Evolutionary conservation across 30 jellyfish, hydroid and myxozoan species (phyloP).

Genomic region (Mastigias papua): DNA sequence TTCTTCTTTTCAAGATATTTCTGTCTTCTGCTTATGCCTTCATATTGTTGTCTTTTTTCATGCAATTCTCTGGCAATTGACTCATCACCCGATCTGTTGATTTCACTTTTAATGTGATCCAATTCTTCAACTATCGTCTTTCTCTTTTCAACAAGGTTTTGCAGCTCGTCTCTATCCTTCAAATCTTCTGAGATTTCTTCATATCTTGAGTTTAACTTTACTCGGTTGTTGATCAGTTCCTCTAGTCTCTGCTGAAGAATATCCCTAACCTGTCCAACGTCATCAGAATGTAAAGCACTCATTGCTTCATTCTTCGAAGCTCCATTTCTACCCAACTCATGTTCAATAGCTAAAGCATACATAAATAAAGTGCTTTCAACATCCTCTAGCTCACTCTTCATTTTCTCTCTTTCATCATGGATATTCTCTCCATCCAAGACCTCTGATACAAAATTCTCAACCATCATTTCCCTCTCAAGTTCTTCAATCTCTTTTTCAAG

Average conservation of each 20-base stretch:
- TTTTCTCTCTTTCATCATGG: neutral
- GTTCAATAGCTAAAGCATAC: constrained; percentile 29
- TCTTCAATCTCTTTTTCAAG: constrained; percentile 30
- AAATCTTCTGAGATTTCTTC: neutral
- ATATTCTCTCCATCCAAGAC: neutral
- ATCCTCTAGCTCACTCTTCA: neutral
- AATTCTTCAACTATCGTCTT: constrained; percentile 25
- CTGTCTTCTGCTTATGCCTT: neutral
- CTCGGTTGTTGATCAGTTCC: constrained; percentile 35
- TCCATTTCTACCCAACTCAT: neutral
- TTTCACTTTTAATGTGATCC: neutral
- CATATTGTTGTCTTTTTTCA: constrained; percentile 13
- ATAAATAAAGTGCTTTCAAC: constrained; percentile 5
- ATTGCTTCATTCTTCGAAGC: too few relatives aligned
- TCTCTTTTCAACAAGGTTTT: constrained; percentile 33
- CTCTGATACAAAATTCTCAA: neutral
- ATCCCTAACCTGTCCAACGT: neutral
- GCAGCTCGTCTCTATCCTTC: neutral
- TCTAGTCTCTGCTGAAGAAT: constrained; percentile 5
- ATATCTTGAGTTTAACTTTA: neutral
- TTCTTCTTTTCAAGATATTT: constrained; percentile 11
- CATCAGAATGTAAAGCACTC: neutral
- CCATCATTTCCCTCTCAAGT: neutral
- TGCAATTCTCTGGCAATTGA: neutral
- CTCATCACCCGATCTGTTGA: neutral